These are phyloP conservation scores for Hyperoplus immaculatus DNA, from an alignment of 2,797 vertebrate genomes.

Conservation along the genomic window DNA sequence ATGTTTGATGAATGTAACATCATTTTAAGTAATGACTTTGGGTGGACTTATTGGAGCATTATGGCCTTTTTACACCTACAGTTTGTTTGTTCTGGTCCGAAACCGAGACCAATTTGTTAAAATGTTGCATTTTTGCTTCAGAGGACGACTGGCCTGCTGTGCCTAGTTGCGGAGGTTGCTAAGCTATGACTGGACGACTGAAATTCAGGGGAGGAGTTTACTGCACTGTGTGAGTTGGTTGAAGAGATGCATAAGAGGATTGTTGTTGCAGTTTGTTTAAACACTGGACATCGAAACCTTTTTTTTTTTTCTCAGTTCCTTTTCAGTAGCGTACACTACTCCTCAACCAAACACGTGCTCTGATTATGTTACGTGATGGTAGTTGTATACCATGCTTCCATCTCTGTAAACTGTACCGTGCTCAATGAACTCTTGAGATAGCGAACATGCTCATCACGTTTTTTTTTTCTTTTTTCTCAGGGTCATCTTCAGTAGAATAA, in stretches of 20 bases:
- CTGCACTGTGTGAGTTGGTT: not conserved
- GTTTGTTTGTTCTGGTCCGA: too few species aligned
- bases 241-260: not conserved
- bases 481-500: constrained; percentile 47
- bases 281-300: not conserved
- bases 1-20: not conserved
- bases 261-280: not conserved
- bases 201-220: not conserved
- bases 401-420: constrained; percentile 12
- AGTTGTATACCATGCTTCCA: not conserved
- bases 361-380: not conserved
- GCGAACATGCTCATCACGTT: not conserved
- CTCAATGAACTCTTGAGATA: constrained; percentile 25
- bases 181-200: not conserved
- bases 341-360: not conserved
- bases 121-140: too few species aligned
- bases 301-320: not conserved
- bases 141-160: not conserved
- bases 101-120: too few species aligned
- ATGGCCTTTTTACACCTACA: too few species aligned
- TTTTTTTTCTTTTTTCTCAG: constrained; percentile 59
- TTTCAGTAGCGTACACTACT: not conserved
- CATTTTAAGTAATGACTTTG: not conserved
- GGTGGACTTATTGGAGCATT: not conserved
- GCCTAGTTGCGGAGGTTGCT: not conserved